These are phyloP conservation scores for Platichthys flesus DNA, from an alignment of 2,113 vertebrate species.

Conservation along the genomic window DNA sequence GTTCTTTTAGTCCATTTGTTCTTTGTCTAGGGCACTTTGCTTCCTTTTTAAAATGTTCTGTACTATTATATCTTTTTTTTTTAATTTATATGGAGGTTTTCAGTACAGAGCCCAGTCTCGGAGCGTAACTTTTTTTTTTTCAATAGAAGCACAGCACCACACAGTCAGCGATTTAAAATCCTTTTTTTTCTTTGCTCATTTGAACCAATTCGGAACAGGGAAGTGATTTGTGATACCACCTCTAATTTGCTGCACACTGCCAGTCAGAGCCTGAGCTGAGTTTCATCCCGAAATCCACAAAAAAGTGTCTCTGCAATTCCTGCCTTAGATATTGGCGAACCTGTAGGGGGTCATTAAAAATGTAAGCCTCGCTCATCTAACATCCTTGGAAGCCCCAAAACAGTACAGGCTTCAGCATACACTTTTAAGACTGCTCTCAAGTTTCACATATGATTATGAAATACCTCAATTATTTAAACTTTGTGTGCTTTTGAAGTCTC, in stretches of 20 bases:
- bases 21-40: no score
- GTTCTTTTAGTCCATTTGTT: no score
- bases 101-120: background rate
- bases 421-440: conserved; percentile 11
- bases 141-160: background rate
- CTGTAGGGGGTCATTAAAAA: conserved; percentile 12
- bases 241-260: conserved; percentile 5
- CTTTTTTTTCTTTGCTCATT: conserved; percentile 4
- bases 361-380: background rate
- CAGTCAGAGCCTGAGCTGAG: background rate
- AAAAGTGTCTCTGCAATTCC: background rate
- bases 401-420: conserved; percentile 4
- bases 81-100: background rate
- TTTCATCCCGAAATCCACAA: background rate
- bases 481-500: conserved; percentile 54
- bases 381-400: background rate
- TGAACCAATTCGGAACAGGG: background rate
- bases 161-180: conserved; percentile 6
- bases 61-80: background rate
- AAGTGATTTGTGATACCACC: background rate
- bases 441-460: conserved; percentile 30
- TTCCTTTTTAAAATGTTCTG: no score
- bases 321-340: conserved; percentile 4
- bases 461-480: conserved; percentile 42
- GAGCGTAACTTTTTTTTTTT: background rate